Evolutionary conservation across 2,113 vertebrate genomes (phyloP).

Genomic region (Tetrao urogallus): DNA sequence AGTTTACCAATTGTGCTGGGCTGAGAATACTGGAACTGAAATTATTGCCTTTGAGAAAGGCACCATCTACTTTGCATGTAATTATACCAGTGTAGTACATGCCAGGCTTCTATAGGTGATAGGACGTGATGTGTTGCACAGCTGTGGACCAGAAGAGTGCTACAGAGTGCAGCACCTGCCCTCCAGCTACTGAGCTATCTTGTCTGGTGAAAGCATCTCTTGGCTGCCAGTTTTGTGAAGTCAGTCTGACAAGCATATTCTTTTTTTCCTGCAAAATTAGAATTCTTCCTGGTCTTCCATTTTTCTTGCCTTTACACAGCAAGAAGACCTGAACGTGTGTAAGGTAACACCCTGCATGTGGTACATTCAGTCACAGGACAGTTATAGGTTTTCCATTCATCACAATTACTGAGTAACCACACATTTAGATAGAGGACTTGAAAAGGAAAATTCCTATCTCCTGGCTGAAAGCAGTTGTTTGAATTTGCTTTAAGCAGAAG

Average conservation of each 20-base stretch:
- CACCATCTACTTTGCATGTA: background rate
- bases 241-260: background rate
- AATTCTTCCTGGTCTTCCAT: background rate
- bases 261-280: background rate
- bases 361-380: background rate
- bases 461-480: background rate
- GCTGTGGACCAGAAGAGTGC: background rate
- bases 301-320: background rate
- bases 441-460: constrained; percentile 2
- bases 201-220: background rate
- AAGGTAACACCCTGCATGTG: background rate
- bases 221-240: background rate
- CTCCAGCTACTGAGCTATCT: background rate
- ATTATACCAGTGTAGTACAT: background rate
- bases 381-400: background rate
- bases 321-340: background rate
- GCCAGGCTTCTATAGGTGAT: background rate
- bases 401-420: background rate
- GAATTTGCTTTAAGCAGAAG: background rate
- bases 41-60: background rate
- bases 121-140: accelerated
- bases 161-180: background rate
- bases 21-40: background rate
- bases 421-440: constrained; percentile 10
- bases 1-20: background rate